A percentile compares a stretch with the other conserved stretches of the same genome.
Evolutionary conservation across 2,113 vertebrate species (phyloP).

Genomic region (Atractosteus spatula): DNA sequence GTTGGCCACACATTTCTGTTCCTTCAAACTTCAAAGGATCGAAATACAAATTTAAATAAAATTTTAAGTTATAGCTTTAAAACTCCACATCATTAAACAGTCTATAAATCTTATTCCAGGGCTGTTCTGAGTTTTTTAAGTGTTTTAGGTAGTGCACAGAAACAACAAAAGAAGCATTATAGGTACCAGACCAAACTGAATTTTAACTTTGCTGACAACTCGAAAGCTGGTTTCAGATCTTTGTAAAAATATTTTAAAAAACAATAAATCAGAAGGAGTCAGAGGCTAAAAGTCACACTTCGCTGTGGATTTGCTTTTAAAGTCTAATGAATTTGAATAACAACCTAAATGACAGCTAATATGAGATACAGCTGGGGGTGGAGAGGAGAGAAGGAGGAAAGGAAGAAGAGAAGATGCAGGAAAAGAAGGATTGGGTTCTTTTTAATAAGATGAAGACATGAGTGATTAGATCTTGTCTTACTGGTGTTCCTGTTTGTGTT

Average conservation of each 20-base stretch:
- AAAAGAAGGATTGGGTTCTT: no score
- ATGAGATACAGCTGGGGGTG: background rate
- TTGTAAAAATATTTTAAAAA: background rate
- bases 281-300: background rate
- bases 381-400: background rate
- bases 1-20: background rate
- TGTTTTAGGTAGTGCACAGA: background rate
- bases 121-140: background rate
- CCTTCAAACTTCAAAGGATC: background rate
- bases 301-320: background rate
- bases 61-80: background rate
- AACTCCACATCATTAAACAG: background rate
- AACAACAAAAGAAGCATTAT: slow-evolving; percentile 1
- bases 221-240: background rate
- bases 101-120: background rate
- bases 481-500: background rate
- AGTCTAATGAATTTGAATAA: background rate
- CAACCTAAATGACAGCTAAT: background rate
- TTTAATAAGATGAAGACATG: no score
- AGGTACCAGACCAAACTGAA: background rate
- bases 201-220: background rate
- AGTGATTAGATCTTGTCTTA: background rate
- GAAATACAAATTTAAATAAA: background rate
- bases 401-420: background rate
- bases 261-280: background rate